Percentiles rank a stretch among this genome's conserved stretches.
phyloP scores from a whole-genome alignment of 2,888 invertebrate genomes.

The Oxycera nigricornis region DNA sequence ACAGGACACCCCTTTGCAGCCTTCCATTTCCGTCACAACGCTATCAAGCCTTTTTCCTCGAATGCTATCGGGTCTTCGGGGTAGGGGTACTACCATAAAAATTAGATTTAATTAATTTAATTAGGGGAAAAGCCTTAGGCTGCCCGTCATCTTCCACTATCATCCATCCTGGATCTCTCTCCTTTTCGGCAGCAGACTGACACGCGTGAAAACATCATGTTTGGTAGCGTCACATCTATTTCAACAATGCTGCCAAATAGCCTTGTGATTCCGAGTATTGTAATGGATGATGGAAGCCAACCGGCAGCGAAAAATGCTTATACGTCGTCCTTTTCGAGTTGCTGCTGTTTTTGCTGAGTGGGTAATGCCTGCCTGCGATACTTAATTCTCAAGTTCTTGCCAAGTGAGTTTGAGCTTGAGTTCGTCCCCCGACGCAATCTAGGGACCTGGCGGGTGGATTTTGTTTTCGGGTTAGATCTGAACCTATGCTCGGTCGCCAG shows the following conservation, averaged over 20 bases:
- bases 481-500: constrained; percentile 18
- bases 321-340: neutral
- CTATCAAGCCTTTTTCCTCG: neutral
- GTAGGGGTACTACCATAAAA: constrained; percentile 34
- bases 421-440: neutral
- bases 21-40: neutral
- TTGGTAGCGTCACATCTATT: neutral
- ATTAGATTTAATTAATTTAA: constrained; percentile 42
- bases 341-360: neutral
- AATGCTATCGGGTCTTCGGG: neutral
- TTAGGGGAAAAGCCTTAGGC: constrained; percentile 39
- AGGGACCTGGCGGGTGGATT: neutral
- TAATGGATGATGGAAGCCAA: constrained; percentile 23
- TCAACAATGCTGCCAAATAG: neutral
- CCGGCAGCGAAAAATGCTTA: constrained; percentile 18
- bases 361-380: constrained; percentile 10
- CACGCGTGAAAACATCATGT: neutral
- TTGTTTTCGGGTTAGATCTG: neutral
- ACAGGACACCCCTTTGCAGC: neutral
- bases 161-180: neutral
- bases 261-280: neutral
- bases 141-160: constrained; percentile 25
- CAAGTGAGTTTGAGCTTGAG: constrained; percentile 4
- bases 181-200: neutral
- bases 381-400: constrained; percentile 3